Base-by-base conservation (phyloP, 2,797 vertebrate genomes). In the Mormyrus proboscirostris region DNA sequence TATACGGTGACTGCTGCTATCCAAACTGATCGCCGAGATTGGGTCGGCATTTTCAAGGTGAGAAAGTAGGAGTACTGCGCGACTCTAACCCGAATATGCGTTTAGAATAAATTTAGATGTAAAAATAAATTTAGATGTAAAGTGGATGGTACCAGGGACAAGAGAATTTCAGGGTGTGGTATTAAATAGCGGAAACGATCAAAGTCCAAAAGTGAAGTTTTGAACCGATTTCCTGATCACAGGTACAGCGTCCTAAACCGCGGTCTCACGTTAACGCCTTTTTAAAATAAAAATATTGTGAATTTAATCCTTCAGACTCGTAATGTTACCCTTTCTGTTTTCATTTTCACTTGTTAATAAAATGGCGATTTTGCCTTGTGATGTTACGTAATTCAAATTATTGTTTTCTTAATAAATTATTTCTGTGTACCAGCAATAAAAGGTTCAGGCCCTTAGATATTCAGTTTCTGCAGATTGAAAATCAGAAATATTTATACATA, bases 31-130 rank as follows among this genome's bases (percentile, higher is more conserved):
- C 1, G 92, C 0, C 96, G 96, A 88, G 98, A 99, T 91, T 99
- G 98, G 98, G 96, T 99, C 89, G 98, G 98, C 85, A 96, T 99
- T 87, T 99, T 97, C 89, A 97, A 96, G 95, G 98, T 99, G 86
- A 92, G 94, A 29, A 12, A 29, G n/a, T 88, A 14, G 10, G 5
- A 44, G 14, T 79, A 44, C 7, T 16, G 38, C 16, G 41, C 5
- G 16, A 79, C 73, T 16, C 1, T 79, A n/a, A 79, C 73, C 16
- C 38, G 38, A 6, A 79, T 41, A 44, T 3, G 6, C 16, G 38
- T 19, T 41, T 44, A 44, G 2, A 73, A 73, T 73, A 16, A 33
- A 33, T 69, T 29, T 65, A 12, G 62, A 29, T 29, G 12, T 4
- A 16, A 16, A 38, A 55, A 55, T 55, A 19, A 5, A 57, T 0